Evolutionary conservation across 2,797 vertebrate species (phyloP).

Genomic region (Characodon lateralis): DNA sequence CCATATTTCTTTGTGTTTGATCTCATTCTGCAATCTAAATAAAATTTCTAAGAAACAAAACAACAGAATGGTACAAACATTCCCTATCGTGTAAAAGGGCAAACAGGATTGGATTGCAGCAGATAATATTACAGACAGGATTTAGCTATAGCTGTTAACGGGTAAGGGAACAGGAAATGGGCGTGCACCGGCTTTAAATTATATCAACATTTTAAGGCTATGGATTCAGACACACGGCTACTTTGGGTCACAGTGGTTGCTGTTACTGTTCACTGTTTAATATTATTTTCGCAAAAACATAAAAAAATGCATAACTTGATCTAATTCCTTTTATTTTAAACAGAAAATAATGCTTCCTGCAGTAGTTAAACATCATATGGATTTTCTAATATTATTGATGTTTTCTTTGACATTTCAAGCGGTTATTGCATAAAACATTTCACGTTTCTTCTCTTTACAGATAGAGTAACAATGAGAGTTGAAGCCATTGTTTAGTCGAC

Average conservation of each 20-base stretch:
- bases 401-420: too few species aligned
- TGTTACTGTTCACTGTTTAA: neutral
- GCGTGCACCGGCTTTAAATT: neutral
- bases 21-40: neutral
- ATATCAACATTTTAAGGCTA: neutral
- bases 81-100: neutral
- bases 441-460: too few species aligned
- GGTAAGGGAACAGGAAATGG: neutral
- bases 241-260: neutral
- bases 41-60: slow-evolving; percentile 35
- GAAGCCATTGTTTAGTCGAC: too few species aligned
- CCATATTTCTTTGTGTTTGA: slow-evolving; percentile 6
- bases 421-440: too few species aligned
- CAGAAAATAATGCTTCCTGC: neutral
- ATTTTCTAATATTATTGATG: too few species aligned
- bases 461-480: too few species aligned
- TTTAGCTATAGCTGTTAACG: neutral
- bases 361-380: too few species aligned
- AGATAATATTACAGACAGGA: neutral
- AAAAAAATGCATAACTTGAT: neutral
- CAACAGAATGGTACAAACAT: neutral
- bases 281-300: neutral
- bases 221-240: too few species aligned
- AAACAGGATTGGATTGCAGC: neutral
- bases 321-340: neutral